Percentiles rank a stretch among this genome's conserved stretches.
phyloP scores from a whole-genome alignment of 2,888 invertebrate species.

The Agrochola lota region DNA sequence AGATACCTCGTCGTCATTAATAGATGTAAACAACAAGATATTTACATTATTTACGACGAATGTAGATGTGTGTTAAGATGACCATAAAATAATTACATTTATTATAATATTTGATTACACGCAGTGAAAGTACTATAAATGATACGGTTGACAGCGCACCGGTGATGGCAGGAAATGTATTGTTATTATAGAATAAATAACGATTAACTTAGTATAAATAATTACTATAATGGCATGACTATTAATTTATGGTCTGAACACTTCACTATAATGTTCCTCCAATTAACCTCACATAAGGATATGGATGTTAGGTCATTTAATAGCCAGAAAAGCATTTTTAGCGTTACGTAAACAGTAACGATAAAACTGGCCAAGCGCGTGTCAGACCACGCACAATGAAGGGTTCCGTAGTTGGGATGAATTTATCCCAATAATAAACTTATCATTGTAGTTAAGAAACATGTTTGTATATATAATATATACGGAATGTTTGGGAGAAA shows the following conservation, averaged over 20 bases:
- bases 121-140: constrained; percentile 42
- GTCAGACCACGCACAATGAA: too few relatives aligned
- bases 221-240: constrained; percentile 17
- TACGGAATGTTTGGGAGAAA: too few relatives aligned
- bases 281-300: constrained; percentile 13
- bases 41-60: neutral
- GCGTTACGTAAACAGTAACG: neutral
- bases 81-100: neutral
- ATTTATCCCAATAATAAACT: too few relatives aligned
- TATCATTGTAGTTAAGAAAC: too few relatives aligned
- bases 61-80: neutral
- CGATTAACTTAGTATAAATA: constrained; percentile 1
- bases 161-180: constrained; percentile 5
- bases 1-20: neutral
- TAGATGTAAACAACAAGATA: neutral
- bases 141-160: constrained; percentile 16
- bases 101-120: constrained; percentile 26
- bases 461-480: too few relatives aligned
- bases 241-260: constrained; percentile 6
- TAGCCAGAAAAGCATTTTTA: neutral
- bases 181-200: constrained; percentile 27
- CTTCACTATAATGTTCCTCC: neutral
- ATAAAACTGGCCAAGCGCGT: too few relatives aligned
- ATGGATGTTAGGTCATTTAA: constrained; percentile 12
- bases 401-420: too few relatives aligned